Evolutionary conservation across 1,140 invertebrate species (phyloP).

Genomic region (Trichoplusia ni): DNA sequence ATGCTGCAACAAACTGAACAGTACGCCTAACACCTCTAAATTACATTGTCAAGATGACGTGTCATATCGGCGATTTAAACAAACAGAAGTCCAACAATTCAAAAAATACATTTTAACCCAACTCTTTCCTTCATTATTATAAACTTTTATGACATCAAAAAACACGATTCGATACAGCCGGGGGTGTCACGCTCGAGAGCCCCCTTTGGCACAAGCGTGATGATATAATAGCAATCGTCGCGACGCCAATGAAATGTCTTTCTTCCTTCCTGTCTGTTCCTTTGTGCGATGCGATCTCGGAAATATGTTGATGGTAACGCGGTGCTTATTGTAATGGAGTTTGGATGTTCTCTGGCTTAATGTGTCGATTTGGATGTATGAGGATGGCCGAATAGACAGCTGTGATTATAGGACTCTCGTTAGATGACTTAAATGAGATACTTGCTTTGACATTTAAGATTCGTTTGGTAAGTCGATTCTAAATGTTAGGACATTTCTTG

Average conservation of each 20-base stretch:
- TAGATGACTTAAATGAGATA: too few relatives aligned
- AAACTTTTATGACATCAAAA: conserved; percentile 5
- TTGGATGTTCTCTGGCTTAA: conserved; percentile 29
- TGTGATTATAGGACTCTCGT: too few relatives aligned
- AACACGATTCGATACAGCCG: conserved; percentile 38
- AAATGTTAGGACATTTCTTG: too few relatives aligned
- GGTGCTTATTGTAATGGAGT: conserved; percentile 37
- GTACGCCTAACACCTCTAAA: too few relatives aligned
- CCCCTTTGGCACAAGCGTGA: conserved; percentile 33
- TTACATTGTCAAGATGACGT: too few relatives aligned
- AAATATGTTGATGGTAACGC: conserved; percentile 32
- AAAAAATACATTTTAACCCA: too few relatives aligned
- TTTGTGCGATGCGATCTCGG: conserved; percentile 34
- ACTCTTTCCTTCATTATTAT: background rate
- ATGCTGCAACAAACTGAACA: too few relatives aligned
- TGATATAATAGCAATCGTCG: conserved; percentile 47
- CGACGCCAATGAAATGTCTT: conserved; percentile 44
- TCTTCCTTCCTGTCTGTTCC: conserved; percentile 47
- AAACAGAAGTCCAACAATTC: too few relatives aligned
- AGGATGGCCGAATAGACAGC: too few relatives aligned
- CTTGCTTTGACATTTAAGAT: too few relatives aligned
- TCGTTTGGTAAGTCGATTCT: too few relatives aligned
- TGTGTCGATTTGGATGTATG: background rate
- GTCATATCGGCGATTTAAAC: too few relatives aligned
- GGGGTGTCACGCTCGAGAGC: conserved; percentile 43